Conservation (phyloP, 2,113 vertebrate genomes). For the Rhodinocichla rosea region DNA sequence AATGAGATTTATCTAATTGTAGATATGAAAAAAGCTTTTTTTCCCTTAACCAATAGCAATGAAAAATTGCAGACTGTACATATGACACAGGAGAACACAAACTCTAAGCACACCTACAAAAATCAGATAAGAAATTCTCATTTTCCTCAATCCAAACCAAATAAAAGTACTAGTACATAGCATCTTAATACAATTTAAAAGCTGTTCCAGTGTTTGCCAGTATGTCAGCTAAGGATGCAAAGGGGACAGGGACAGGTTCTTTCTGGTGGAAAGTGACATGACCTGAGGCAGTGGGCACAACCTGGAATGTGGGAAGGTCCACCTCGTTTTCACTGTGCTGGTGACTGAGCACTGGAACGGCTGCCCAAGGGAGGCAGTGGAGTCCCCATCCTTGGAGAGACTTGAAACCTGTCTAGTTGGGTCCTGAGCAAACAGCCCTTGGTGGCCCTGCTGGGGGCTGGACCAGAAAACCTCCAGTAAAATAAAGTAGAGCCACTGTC, state of each 20-base stretch:
- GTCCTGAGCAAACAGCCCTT: background rate
- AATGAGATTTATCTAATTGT: background rate
- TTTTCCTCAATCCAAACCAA: background rate
- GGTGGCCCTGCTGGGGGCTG: background rate
- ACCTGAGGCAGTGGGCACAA: background rate
- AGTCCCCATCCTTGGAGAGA: background rate
- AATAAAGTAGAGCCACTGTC: background rate
- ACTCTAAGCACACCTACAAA: background rate
- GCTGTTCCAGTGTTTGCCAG: background rate
- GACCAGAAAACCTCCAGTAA: background rate
- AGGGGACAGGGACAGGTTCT: background rate
- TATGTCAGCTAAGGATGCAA: background rate
- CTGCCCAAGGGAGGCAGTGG: rapidly evolving
- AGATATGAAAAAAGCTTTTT: background rate
- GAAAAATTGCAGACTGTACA: background rate
- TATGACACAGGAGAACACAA: background rate
- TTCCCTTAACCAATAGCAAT: background rate
- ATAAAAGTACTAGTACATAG: background rate
- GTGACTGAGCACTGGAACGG: background rate
- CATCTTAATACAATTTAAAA: background rate
- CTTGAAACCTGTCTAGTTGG: background rate
- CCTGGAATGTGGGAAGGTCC: background rate
- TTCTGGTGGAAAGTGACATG: background rate
- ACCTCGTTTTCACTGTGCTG: rapidly evolving
- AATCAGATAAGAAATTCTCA: background rate